Evolutionary conservation across 92 coral and sea anemone genomes (phyloP).

Genomic region (Bergia puertoricense): DNA sequence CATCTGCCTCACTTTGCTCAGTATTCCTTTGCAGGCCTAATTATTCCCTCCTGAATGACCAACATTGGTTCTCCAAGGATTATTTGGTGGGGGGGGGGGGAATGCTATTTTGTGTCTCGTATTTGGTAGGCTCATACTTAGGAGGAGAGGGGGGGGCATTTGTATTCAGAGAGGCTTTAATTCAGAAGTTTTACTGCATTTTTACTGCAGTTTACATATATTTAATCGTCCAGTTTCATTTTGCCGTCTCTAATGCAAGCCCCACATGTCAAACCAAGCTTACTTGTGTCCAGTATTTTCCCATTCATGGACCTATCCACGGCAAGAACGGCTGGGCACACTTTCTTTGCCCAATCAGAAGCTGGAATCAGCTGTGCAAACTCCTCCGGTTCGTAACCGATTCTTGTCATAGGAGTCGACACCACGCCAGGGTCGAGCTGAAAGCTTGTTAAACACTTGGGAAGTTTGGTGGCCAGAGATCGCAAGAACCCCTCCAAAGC

Average conservation of each 20-base stretch:
- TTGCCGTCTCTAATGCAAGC: neutral
- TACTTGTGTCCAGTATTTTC: neutral
- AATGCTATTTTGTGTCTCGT: too few species aligned
- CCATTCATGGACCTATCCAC: slow-evolving; percentile 31
- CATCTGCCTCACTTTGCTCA: too few species aligned
- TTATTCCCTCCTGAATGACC: too few species aligned
- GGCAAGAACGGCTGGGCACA: slow-evolving; percentile 21
- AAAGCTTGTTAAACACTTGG: slow-evolving; percentile 27
- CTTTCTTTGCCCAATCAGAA: slow-evolving; percentile 35
- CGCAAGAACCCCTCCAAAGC: slow-evolving; percentile 42
- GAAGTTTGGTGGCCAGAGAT: slow-evolving; percentile 32
- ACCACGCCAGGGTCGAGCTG: slow-evolving; percentile 42
- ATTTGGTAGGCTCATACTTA: too few species aligned
- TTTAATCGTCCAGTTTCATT: neutral
- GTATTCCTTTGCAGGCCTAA: too few species aligned
- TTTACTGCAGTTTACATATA: too few species aligned
- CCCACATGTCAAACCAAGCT: neutral
- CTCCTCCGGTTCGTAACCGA: neutral
- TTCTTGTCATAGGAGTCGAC: slow-evolving; percentile 22
- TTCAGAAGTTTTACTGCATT: too few species aligned
- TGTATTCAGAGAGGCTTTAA: too few species aligned
- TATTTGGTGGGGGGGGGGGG: too few species aligned
- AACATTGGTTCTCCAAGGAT: too few species aligned
- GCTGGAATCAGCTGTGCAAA: neutral
- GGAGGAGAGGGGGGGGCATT: too few species aligned